A percentile compares a stretch with the other conserved stretches of the same genome.
Conservation (phyloP, 2,797 vertebrate genomes). For the Aeoliscus strigatus region DNA sequence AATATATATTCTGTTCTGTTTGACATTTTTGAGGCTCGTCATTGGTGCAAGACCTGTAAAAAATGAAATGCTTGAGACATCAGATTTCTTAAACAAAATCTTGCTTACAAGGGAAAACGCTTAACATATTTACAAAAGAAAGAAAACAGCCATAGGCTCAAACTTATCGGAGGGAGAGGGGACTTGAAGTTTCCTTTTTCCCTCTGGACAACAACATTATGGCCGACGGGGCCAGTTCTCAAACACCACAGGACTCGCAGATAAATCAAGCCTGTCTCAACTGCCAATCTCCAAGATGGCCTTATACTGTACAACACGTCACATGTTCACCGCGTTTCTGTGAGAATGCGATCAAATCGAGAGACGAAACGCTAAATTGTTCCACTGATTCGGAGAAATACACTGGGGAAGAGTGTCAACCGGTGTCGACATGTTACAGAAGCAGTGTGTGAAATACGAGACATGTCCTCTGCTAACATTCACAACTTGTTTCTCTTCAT, state of each 20-base stretch:
- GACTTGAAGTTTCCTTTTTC: conserved; percentile 51
- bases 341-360: conserved; percentile 33
- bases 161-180: conserved; percentile 66
- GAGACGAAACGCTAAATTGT: conserved; percentile 22
- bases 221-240: conserved; percentile 65
- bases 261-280: conserved; percentile 55
- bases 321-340: conserved; percentile 39
- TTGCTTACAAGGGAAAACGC: conserved; percentile 73
- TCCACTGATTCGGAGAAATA: conserved; percentile 32
- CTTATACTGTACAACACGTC: conserved; percentile 56
- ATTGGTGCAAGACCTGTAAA: conserved; percentile 65
- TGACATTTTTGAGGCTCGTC: conserved; percentile 59
- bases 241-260: conserved; percentile 55
- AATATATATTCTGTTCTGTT: conserved; percentile 67
- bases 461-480: conserved; percentile 42
- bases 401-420: conserved; percentile 19
- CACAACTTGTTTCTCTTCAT: conserved; percentile 31
- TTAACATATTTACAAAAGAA: conserved; percentile 83
- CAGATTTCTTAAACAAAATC: conserved; percentile 99
- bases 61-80: conserved; percentile 76
- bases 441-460: conserved; percentile 40
- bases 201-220: conserved; percentile 63
- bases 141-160: conserved; percentile 87
- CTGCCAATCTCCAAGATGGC: conserved; percentile 62
- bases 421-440: conserved; percentile 28